Base-by-base conservation (phyloP, 2,888 invertebrate genomes). In the Nemotelus nigrinus region DNA sequence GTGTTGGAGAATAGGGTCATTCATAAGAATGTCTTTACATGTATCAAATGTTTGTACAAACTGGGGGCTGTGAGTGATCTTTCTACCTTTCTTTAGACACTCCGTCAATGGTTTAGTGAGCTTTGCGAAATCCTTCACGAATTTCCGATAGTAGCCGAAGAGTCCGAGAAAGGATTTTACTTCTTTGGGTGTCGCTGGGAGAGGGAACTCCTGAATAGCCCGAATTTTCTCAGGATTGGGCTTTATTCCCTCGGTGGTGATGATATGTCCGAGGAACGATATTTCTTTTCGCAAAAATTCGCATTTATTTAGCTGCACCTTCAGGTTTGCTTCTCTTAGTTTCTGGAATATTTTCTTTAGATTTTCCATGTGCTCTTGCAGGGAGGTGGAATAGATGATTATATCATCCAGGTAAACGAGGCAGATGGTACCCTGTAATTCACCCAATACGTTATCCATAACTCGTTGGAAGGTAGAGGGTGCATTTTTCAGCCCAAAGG, bases 321-420 rank as follows among this genome's bases (percentile, higher is more conserved):
- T 64, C 39, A 64, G 7, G 45, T 39, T 64, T 10, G 64, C 64
- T 44, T 64, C 41, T 39, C 64, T 8, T 4, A 64, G 64, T 64
- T 39, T 4, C 4, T 8, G 39, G 39, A 64, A 64, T 64, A 64
- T 43, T 64, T 64, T 64, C 3, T 39, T 8, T 4, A 77, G 63
- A 63, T 45, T 64, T 72, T 78, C 43, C 57, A 10, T 8, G 10
- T 57, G 2, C 10, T 57, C 57, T 25, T 57, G 57, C 4, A 57
- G 10, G 4, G 41, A 2, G 25, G 25, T 25, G 25, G 25, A 25
- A 25, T 25, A 25, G 25, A 25, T 25, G 25, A 25, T 25, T 25
- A 82, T 81, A 76, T 84, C 83, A 67, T 84, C 84, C 63, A 83
- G 79, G 76, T 82, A 84, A 1, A 84, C 82, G 2, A 84, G 80